phyloP scores from a whole-genome alignment of 1,140 invertebrate species.

The Drosophila santomea region DNA sequence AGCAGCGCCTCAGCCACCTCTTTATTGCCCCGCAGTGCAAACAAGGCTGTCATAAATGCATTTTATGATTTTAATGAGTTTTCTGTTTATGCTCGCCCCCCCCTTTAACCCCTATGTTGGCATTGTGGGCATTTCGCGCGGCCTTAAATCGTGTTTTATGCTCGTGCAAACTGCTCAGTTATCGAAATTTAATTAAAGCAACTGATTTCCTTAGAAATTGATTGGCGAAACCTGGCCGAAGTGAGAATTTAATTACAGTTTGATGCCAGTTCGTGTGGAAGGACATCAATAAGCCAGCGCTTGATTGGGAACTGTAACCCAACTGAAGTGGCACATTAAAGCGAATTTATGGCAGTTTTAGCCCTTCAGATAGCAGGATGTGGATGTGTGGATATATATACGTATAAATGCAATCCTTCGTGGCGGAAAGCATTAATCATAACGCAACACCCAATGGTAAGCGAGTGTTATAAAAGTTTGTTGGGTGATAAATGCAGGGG shows the following conservation, averaged over 20 bases:
- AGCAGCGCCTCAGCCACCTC: slow-evolving; percentile 51
- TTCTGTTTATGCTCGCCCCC: slow-evolving; percentile 70
- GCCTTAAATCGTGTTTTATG: slow-evolving; percentile 15
- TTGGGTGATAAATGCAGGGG: slow-evolving; percentile 72
- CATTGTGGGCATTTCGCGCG: slow-evolving; percentile 23
- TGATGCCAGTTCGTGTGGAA: slow-evolving; percentile 7
- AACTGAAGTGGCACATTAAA: slow-evolving; percentile 7
- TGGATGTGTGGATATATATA: neutral
- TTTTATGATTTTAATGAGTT: slow-evolving; percentile 83
- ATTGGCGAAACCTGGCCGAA: slow-evolving; percentile 4
- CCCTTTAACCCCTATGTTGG: neutral
- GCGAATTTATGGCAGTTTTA: slow-evolving; percentile 1
- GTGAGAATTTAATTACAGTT: slow-evolving; percentile 40
- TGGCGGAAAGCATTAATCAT: slow-evolving; percentile 48
- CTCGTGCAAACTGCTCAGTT: slow-evolving; percentile 20
- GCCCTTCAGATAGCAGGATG: neutral
- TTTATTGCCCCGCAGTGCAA: slow-evolving; percentile 74
- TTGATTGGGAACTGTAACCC: neutral
- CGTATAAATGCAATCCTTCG: neutral
- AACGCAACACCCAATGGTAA: slow-evolving; percentile 45
- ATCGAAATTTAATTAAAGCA: slow-evolving; percentile 43
- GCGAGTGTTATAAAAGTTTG: slow-evolving; percentile 79
- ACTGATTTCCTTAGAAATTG: slow-evolving; percentile 36
- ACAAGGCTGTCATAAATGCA: slow-evolving; percentile 80
- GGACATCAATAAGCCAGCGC: slow-evolving; percentile 13